A percentile compares a stretch with the other conserved stretches of the same genome.
These are phyloP conservation scores for Drosophila histrio DNA, from an alignment of 2,888 invertebrate genomes.

Conservation along the genomic window DNA sequence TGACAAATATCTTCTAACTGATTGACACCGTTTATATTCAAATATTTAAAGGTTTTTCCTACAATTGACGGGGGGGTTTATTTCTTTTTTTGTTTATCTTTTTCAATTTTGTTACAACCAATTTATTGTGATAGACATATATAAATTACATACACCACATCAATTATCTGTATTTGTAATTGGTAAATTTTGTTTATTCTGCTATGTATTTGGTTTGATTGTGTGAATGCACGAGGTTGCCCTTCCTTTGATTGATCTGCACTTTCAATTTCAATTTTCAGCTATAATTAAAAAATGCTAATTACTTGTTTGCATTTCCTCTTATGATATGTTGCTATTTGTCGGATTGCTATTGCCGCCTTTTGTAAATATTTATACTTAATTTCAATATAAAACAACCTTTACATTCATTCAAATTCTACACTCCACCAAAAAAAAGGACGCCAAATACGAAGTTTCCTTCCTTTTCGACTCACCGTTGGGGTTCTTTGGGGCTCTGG, in stretches of 20 bases:
- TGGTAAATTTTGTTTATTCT: conserved; percentile 16
- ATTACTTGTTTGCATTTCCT: conserved; percentile 53
- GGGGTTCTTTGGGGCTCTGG: neutral
- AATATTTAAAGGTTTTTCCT: conserved; percentile 16
- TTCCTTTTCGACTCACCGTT: conserved; percentile 8
- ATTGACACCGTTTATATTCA: conserved; percentile 53
- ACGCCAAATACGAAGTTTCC: conserved; percentile 40
- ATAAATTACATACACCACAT: conserved; percentile 8
- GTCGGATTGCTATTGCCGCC: conserved; percentile 44
- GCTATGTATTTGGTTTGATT: conserved; percentile 14
- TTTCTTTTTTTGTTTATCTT: neutral
- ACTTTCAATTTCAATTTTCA: conserved; percentile 28
- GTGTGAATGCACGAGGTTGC: neutral
- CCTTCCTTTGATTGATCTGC: conserved; percentile 40
- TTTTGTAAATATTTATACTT: conserved; percentile 77
- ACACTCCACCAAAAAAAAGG: conserved; percentile 37
- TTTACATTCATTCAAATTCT: conserved; percentile 40
- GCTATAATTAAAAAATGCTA: conserved; percentile 52
- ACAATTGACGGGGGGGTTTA: conserved; percentile 44
- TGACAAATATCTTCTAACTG: conserved; percentile 44
- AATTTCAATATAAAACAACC: conserved; percentile 73
- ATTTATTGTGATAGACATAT: conserved; percentile 48
- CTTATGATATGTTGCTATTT: conserved; percentile 74
- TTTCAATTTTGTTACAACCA: conserved; percentile 44
- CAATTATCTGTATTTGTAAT: conserved; percentile 22